Conservation (phyloP, 1,140 invertebrate species). For the Zaprionus camerounensis region DNA sequence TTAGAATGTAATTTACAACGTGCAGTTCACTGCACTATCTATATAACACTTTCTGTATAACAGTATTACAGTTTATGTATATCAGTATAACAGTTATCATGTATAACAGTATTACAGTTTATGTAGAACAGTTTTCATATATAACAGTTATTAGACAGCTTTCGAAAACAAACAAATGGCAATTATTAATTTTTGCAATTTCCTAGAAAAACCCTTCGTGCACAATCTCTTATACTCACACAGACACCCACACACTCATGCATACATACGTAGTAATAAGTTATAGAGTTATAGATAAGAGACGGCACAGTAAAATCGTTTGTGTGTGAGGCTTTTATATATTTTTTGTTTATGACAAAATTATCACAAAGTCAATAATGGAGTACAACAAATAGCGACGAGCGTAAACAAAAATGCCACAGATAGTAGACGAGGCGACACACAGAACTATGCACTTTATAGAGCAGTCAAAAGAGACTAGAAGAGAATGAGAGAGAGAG, state of each 20-base stretch:
- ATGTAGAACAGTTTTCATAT: neutral
- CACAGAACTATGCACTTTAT: slow-evolving; percentile 27
- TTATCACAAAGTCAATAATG: slow-evolving; percentile 71
- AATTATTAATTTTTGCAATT: slow-evolving; percentile 7
- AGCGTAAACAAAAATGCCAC: slow-evolving; percentile 69
- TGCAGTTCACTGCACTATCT: too few species aligned
- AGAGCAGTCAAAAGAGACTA: neutral
- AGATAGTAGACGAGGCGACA: slow-evolving; percentile 46
- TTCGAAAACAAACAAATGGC: neutral
- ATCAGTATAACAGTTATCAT: neutral
- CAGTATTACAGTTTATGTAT: neutral
- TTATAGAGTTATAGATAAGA: slow-evolving; percentile 18
- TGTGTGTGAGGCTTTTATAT: slow-evolving; percentile 14
- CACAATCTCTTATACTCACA: neutral
- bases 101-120: neutral
- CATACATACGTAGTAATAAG: neutral
- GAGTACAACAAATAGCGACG: slow-evolving; percentile 41
- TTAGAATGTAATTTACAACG: neutral
- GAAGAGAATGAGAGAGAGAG: neutral
- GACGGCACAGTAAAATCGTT: slow-evolving; percentile 16
- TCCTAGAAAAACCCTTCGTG: neutral
- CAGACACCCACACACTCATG: neutral
- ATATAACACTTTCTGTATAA: neutral
- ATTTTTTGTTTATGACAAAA: slow-evolving; percentile 42
- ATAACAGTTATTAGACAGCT: neutral